A percentile compares a stretch with the other conserved stretches of the same genome.
Evolutionary conservation across 1,140 invertebrate genomes (phyloP).

Genomic region (Formica exsecta): DNA sequence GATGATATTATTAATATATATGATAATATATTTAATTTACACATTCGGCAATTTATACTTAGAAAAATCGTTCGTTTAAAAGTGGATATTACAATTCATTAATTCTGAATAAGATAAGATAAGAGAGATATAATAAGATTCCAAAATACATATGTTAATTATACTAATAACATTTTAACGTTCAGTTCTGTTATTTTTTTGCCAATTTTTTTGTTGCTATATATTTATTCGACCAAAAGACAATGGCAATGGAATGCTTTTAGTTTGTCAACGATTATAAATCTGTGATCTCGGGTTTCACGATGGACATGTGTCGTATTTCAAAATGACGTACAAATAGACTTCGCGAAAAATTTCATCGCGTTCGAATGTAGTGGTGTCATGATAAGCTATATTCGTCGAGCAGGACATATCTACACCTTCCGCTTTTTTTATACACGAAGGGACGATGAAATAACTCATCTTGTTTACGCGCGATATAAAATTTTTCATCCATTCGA

Average conservation of each 20-base stretch:
- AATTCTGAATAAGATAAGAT: not conserved
- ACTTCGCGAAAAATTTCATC: conserved; percentile 59
- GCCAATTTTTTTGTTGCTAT: conserved; percentile 56
- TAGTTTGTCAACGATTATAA: conserved; percentile 79
- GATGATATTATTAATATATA: too few species aligned
- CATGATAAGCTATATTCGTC: conserved; percentile 61
- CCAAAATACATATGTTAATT: not conserved
- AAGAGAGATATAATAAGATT: not conserved
- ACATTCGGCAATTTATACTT: not conserved
- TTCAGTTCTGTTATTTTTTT: conserved; percentile 71
- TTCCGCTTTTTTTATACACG: conserved; percentile 43
- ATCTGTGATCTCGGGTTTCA: conserved; percentile 78
- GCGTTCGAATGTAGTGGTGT: conserved; percentile 37
- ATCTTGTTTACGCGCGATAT: not conserved
- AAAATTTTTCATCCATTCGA: conserved; percentile 39
- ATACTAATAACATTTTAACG: conserved; percentile 47
- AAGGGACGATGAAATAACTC: conserved; percentile 37
- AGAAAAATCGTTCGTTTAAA: not conserved
- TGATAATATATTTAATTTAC: not conserved
- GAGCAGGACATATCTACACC: conserved; percentile 17
- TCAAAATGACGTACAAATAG: conserved; percentile 81
- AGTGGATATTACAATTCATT: not conserved
- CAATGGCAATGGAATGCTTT: conserved; percentile 82
- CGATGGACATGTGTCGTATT: conserved; percentile 81
- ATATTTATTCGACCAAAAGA: conserved; percentile 77